Conservation (phyloP, 2,888 invertebrate species). For the Philaethria dido region DNA sequence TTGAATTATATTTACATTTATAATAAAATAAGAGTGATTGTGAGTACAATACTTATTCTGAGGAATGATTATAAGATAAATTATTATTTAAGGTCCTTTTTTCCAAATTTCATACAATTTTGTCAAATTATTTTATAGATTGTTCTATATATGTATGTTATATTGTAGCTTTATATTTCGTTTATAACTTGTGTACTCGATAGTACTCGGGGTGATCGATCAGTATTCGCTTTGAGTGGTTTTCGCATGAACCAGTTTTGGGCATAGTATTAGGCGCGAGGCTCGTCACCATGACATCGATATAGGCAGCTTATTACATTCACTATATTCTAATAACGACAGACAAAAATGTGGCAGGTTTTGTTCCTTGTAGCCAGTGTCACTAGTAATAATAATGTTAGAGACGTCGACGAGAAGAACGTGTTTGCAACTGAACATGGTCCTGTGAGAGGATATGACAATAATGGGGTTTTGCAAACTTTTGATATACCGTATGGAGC, state of each 20-base stretch:
- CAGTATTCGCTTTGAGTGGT: conserved; percentile 34
- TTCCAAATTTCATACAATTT: no score
- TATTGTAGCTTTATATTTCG: no score
- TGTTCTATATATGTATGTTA: no score
- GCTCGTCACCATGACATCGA: conserved; percentile 17
- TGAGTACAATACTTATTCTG: no score
- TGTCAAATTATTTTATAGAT: no score
- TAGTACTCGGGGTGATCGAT: conserved; percentile 21
- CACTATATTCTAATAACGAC: not conserved
- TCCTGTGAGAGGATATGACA: conserved; percentile 53
- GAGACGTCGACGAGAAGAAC: conserved; percentile 7
- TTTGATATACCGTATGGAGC: conserved; percentile 68
- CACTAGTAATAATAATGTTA: not conserved
- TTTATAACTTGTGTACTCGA: conserved; percentile 14
- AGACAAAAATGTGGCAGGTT: conserved; percentile 31
- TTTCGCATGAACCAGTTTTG: conserved; percentile 31
- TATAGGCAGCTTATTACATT: conserved; percentile 10
- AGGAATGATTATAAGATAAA: no score
- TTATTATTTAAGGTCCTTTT: no score
- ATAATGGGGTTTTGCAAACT: conserved; percentile 53
- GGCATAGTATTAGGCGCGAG: conserved; percentile 15
- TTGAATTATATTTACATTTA: no score
- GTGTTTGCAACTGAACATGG: conserved; percentile 57
- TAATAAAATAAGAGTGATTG: no score
- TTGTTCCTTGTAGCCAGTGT: conserved; percentile 15